Evolutionary conservation across 2,797 vertebrate genomes (phyloP), one percentile per base, ranked within the genome.

Genomic region (Emys orbicularis): DNA sequence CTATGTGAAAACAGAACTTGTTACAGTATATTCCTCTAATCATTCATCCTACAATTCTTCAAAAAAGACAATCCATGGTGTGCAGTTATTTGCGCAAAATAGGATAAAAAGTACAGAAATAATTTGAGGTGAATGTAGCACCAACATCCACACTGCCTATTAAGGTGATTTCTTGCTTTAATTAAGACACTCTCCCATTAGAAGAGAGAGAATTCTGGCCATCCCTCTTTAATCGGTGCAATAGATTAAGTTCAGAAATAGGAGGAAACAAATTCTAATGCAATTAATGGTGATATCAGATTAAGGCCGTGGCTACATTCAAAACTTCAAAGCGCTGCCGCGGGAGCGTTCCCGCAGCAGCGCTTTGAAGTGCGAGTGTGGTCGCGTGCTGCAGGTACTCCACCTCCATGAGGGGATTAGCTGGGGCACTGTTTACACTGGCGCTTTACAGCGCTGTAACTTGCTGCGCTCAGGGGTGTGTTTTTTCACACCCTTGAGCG

Each of bases 161-260:
- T 5, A 7, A 5, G 0, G 31, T 0, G 9, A 5, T 1, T 12
- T 3, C 41, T 11, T 72, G n/a, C 79, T 74, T 54, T 2, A 27
- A 34, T 5, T 88, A 81, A 37, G 52, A 87, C 37, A 25, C 31
- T 0, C 5, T 52, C 23, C 59, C 59, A 44, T 7, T 25, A 4
- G 16, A 1, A 34, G 49, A 83, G 11, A 47, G 2, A 4, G n/a
- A 50, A 34, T 53, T 53, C 37, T 34, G 77, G 8, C 61, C 77
- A 80, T 44, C 65, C 19, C 16, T 49, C 56, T 80, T 61, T 12
- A 50, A 41, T 8, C 6, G 10, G 77, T 16, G 57, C 37, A 77
- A 65, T 11, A 16, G 4, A 12, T n/a, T n/a, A 44, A 44, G 9
- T 53, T 77, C 31, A 65, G 18, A 31, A 79, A 23, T 12, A 79